Evolutionary conservation across 2,888 invertebrate genomes (phyloP), one percentile per base, ranked within the genome.

Genomic region (Dascillus cervinus): DNA sequence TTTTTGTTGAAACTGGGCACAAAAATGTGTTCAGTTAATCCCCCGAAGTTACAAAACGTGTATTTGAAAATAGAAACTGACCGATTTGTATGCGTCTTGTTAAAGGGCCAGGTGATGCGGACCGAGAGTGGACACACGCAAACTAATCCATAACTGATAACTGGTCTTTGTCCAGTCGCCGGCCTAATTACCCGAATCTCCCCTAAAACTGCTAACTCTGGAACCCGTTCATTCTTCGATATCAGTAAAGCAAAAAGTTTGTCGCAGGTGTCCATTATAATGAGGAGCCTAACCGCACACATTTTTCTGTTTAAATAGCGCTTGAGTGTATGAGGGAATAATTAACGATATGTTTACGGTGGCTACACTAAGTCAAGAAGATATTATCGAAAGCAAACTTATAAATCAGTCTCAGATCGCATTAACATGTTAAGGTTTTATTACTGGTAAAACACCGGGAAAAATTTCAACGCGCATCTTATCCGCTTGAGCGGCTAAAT

Each of bases 71-170:
- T 30, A 33, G 42, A 33, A 39, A n/a, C n/a, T 47, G 42, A 45
- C 41, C 45, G 43, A 50, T 48, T 46, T 49, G 46, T 50, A 47
- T 32, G 32, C 34, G 43, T 46, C 47, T 46, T 41, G 44, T 48
- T 43, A 46, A 39, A 39, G 41, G 45, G 50, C n/a, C 50, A 50
- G 50, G 50, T 50, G 50, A 46, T 47, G 43, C 35, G 33, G 37
- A 33, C 34, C n/a, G n/a, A n/a, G n/a, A 36, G 24, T 34, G 43
- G 49, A 51, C 53, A 52, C 54, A 53, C 54, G 54, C 52, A 46
- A 53, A 43, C 52, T 52, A 55, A 53, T 53, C 55, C 53, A 52
- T 47, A 52, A 52, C 51, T 47, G 52, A 53, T 53, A 53, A 53
- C 47, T 41, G 29, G 39, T 36, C 53, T 53, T 53, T 44, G 43